Evolutionary conservation across 2,888 invertebrate genomes (phyloP), one percentile per base, ranked within the genome.

Genomic region (Scotopteryx bipunctaria): DNA sequence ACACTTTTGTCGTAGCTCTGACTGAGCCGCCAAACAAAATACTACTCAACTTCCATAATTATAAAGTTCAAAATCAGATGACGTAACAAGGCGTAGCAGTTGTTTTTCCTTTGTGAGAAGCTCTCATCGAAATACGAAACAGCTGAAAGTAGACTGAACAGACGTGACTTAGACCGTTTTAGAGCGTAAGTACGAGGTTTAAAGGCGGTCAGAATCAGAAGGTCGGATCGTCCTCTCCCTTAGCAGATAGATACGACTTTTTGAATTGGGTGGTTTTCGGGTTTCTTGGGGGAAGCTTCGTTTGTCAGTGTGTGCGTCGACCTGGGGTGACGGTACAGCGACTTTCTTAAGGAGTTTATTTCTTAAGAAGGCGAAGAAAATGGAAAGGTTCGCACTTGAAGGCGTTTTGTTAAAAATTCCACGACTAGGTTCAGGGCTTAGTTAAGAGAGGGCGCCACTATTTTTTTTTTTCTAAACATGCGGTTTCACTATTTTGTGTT

Each of bases 321-420:
- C 27, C 29, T 41, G 33, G 56, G 52, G 56, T 48, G 71, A 67
- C 66, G 74, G 74, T 74, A 68, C 69, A 73, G 68, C 73, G 81
- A 83, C 79, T 86, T 88, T 89, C 88, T 89, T 85, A 74, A 78
- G 81, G 75, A 77, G 78, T 79, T 72, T 63, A 73, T 85, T 89
- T 87, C 87, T 86, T 88, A 89, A 85, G 85, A 87, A 89, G 70
- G 79, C 77, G 83, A 88, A 89, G 87, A 88, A 90, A 86, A 68
- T 75, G 78, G 80, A 86, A 89, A 87, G 86, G 87, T 84, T 87
- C 78, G 73, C 81, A 81, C 83, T 89, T 79, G 81, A 82, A 68
- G 76, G 75, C 71, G 79, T 86, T 86, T 85, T 75, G 79, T 78
- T 87, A 89, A 89, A 88, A 88, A 83, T 71, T 63, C 58, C 53